These are phyloP conservation scores for Phalangium opilio DNA, from an alignment of 2,888 invertebrate genomes.

Conservation along the genomic window DNA sequence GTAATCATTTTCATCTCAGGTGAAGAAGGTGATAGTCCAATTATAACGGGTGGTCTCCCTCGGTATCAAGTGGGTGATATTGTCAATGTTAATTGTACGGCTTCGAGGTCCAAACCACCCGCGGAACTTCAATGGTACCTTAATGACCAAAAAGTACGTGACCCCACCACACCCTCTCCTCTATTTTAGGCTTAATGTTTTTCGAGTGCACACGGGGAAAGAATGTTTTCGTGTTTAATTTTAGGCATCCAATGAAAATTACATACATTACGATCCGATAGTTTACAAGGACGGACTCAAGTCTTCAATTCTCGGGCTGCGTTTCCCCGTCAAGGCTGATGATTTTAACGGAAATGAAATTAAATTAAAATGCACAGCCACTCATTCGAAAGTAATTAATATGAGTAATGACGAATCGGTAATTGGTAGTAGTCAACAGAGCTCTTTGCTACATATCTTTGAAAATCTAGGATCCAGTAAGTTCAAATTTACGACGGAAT, in stretches of 20 bases:
- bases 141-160: slow-evolving; percentile 10
- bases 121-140: slow-evolving; percentile 8
- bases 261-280: too few species aligned
- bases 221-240: too few species aligned
- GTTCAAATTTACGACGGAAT: too few species aligned
- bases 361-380: slow-evolving; percentile 19
- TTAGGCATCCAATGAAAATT: too few species aligned
- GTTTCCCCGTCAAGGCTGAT: slow-evolving; percentile 10
- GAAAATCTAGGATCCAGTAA: slow-evolving; percentile 4
- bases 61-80: slow-evolving; percentile 7
- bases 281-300: slow-evolving; percentile 7
- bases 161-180: neutral
- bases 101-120: slow-evolving; percentile 7
- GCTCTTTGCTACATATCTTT: slow-evolving; percentile 17
- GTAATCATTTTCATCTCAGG: too few species aligned
- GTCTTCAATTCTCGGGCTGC: slow-evolving; percentile 11
- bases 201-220: too few species aligned
- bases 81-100: slow-evolving; percentile 10
- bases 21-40: slow-evolving; percentile 2
- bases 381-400: slow-evolving; percentile 18
- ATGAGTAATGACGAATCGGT: slow-evolving; percentile 19
- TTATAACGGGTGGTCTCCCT: slow-evolving; percentile 7
- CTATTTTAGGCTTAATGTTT: too few species aligned
- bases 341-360: slow-evolving; percentile 17
- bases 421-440: slow-evolving; percentile 16